These are phyloP conservation scores for Drosophila yooni DNA, from an alignment of 2,888 invertebrate species.

Conservation along the genomic window DNA sequence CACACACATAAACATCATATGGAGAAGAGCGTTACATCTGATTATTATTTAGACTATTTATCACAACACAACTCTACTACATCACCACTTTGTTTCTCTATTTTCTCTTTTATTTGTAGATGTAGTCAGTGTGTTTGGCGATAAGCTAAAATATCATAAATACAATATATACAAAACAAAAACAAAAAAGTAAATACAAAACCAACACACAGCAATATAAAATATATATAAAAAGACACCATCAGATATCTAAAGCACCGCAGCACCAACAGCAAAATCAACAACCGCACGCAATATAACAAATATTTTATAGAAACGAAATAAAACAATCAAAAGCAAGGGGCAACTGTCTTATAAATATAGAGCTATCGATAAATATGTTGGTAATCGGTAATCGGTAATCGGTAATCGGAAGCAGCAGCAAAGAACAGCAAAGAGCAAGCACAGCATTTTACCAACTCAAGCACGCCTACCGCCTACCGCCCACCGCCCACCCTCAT, in stretches of 20 bases:
- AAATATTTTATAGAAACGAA: conserved; percentile 47
- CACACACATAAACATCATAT: conserved; percentile 19
- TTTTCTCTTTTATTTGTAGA: conserved; percentile 88
- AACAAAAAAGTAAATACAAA: conserved; percentile 38
- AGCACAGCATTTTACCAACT: conserved; percentile 22
- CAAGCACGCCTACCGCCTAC: conserved; percentile 31
- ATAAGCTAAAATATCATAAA: conserved; percentile 86
- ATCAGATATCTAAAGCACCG: conserved; percentile 62
- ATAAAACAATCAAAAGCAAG: conserved; percentile 10
- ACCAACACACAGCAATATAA: conserved; percentile 75
- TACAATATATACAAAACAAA: conserved; percentile 57
- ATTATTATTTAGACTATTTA: conserved; percentile 37
- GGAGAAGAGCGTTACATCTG: conserved; percentile 8
- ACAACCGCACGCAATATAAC: conserved; percentile 64
- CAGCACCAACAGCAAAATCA: conserved; percentile 69
- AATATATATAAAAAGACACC: conserved; percentile 60
- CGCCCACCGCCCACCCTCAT: conserved; percentile 50
- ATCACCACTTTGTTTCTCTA: conserved; percentile 71
- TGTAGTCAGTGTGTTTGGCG: conserved; percentile 95
- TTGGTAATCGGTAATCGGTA: conserved; percentile 26
- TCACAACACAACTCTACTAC: conserved; percentile 55
- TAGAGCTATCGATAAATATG: conserved; percentile 45
- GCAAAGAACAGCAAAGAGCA: conserved; percentile 30
- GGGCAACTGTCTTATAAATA: conserved; percentile 37
- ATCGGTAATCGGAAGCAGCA: conserved; percentile 36